These are phyloP conservation scores for Eunapius fragilis DNA, from an alignment of 37 sponge, comb jelly and placozoan species.

Conservation along the genomic window DNA sequence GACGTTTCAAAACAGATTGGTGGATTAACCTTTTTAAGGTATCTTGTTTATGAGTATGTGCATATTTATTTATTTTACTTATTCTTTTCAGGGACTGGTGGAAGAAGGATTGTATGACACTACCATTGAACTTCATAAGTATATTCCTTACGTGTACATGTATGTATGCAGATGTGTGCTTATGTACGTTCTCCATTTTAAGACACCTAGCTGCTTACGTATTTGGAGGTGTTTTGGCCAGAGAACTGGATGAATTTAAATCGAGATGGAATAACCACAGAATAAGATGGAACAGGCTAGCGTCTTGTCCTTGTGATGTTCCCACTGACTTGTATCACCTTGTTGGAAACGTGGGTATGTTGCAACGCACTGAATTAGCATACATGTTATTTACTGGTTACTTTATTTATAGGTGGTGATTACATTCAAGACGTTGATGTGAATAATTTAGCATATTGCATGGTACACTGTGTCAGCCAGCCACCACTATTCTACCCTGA, in stretches of 20 bases:
- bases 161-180: background rate
- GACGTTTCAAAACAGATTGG: slow-evolving; percentile 37
- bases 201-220: background rate
- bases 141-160: background rate
- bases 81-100: slow-evolving; percentile 5
- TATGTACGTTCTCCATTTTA: slow-evolving; percentile 1
- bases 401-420: slow-evolving; percentile 12
- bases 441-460: slow-evolving; percentile 14
- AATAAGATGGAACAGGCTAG: slow-evolving; percentile 17
- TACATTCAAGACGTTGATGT: slow-evolving; percentile 20
- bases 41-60: background rate
- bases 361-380: background rate
- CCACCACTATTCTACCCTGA: slow-evolving; percentile 27
- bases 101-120: slow-evolving; percentile 12
- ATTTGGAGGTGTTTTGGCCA: background rate
- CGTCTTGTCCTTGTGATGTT: slow-evolving; percentile 1
- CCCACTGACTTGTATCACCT: slow-evolving; percentile 48
- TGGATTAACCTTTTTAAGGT: slow-evolving; percentile 52
- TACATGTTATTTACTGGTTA: background rate
- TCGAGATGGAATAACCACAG: slow-evolving; percentile 40
- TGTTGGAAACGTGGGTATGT: slow-evolving; percentile 22
- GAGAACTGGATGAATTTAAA: slow-evolving; percentile 37
- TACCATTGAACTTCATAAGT: slow-evolving; percentile 15
- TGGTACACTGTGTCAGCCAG: slow-evolving; percentile 4
- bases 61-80: background rate